These are phyloP conservation scores for Cactoblastis cactorum DNA, from an alignment of 2,888 invertebrate genomes.

Conservation along the genomic window DNA sequence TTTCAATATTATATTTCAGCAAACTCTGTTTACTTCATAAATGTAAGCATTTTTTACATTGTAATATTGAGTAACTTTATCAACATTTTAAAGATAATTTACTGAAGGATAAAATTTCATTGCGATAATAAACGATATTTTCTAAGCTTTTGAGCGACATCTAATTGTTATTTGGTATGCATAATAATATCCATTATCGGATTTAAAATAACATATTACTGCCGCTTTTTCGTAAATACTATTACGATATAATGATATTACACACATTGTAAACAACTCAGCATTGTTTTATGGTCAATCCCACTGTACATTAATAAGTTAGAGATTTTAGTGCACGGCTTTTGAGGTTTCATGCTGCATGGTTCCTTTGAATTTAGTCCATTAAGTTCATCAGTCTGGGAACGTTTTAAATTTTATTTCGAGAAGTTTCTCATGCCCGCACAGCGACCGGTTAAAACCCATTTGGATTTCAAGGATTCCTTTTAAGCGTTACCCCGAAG, in stretches of 20 bases:
- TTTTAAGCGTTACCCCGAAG: constrained; percentile 5
- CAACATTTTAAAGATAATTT: too few relatives aligned
- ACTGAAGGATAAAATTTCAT: too few relatives aligned
- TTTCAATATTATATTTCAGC: constrained; percentile 36
- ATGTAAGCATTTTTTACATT: neutral
- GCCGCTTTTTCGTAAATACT: too few relatives aligned
- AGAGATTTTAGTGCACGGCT: neutral
- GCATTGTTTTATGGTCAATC: too few relatives aligned
- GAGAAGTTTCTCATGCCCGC: neutral
- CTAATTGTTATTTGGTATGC: too few relatives aligned
- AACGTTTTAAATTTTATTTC: constrained; percentile 3
- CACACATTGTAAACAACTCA: neutral
- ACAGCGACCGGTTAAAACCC: constrained; percentile 3
- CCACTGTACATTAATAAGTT: neutral
- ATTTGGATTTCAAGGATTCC: constrained; percentile 13
- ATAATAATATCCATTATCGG: too few relatives aligned
- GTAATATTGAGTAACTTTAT: too few relatives aligned
- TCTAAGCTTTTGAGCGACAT: too few relatives aligned
- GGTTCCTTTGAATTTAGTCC: constrained; percentile 6
- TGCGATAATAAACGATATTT: too few relatives aligned
- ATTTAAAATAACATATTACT: too few relatives aligned
- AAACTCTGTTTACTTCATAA: neutral
- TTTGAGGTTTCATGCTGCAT: neutral
- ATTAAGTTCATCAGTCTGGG: constrained; percentile 3
- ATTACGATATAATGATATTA: too few relatives aligned